A percentile compares a stretch with the other conserved stretches of the same genome.
Conservation (phyloP, 2,888 invertebrate genomes). For the Macaria notata region DNA sequence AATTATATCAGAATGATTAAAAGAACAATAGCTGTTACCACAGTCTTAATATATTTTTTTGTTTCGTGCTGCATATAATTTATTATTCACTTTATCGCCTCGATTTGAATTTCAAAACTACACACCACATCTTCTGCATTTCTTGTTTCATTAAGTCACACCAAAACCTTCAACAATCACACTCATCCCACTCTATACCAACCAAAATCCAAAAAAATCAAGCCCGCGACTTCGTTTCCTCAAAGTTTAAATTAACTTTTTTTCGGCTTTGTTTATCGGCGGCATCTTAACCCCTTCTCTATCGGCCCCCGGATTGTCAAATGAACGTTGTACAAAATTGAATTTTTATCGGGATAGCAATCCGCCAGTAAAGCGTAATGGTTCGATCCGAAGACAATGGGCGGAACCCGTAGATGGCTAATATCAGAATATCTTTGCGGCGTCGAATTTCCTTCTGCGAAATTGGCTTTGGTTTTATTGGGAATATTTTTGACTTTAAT, state of each 20-base stretch:
- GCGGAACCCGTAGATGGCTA: constrained; percentile 16
- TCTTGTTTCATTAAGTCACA: constrained; percentile 35
- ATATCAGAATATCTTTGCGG: constrained; percentile 34
- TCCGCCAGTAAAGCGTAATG: constrained; percentile 48
- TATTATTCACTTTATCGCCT: no score
- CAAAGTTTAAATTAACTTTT: constrained; percentile 78
- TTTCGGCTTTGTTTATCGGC: constrained; percentile 72
- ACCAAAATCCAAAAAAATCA: constrained; percentile 53
- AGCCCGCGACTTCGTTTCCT: constrained; percentile 65
- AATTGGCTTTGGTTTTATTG: constrained; percentile 7
- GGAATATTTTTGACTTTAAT: background rate
- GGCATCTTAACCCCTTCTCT: constrained; percentile 73
- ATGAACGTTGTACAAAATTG: constrained; percentile 70
- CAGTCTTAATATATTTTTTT: no score
- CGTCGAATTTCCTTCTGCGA: constrained; percentile 36
- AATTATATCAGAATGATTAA: no score
- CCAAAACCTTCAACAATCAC: constrained; percentile 38
- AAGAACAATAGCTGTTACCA: no score
- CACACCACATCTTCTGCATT: no score
- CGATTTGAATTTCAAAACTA: no score
- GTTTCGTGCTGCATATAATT: no score
- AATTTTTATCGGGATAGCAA: constrained; percentile 78
- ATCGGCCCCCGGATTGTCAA: constrained; percentile 70
- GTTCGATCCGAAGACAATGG: constrained; percentile 53
- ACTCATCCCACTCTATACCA: constrained; percentile 33